Percentiles rank a stretch among this genome's conserved stretches.
These are phyloP conservation scores for Schizotus pectinicornis DNA, from an alignment of 2,888 invertebrate genomes.

Conservation along the genomic window DNA sequence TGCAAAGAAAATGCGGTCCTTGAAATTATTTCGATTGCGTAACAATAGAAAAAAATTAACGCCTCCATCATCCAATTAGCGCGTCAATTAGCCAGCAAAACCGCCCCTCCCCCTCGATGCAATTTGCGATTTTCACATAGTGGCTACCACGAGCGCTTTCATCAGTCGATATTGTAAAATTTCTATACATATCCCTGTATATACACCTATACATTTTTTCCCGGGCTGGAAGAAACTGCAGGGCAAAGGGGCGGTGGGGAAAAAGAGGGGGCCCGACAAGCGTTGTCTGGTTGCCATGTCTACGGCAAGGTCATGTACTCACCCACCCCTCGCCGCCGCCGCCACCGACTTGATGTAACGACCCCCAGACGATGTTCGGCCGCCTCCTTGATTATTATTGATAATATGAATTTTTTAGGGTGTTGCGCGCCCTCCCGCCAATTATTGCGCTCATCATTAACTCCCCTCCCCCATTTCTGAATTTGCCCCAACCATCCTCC, in stretches of 20 bases:
- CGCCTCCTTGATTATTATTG: slow-evolving; percentile 50
- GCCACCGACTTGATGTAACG: slow-evolving; percentile 21
- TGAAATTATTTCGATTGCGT: not conserved
- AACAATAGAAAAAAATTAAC: not conserved
- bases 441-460: not conserved
- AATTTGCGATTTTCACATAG: no score
- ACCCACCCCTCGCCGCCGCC: slow-evolving; percentile 5
- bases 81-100: no score
- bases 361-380: slow-evolving; percentile 40
- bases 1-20: slow-evolving; percentile 51
- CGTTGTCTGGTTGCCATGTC: slow-evolving; percentile 58
- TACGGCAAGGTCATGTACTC: slow-evolving; percentile 58
- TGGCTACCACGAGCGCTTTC: no score
- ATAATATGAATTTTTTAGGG: slow-evolving; percentile 41
- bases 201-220: slow-evolving; percentile 37
- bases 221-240: slow-evolving; percentile 32
- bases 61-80: not conserved
- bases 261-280: slow-evolving; percentile 39
- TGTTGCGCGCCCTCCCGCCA: slow-evolving; percentile 17
- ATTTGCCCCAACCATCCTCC: no score
- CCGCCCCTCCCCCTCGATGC: no score
- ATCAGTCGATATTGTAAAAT: no score
- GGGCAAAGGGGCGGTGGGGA: slow-evolving; percentile 11
- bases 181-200: not conserved
- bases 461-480: no score